Base-by-base conservation (phyloP, 2,888 invertebrate species). In the Hirtodrosophila alboralis region DNA sequence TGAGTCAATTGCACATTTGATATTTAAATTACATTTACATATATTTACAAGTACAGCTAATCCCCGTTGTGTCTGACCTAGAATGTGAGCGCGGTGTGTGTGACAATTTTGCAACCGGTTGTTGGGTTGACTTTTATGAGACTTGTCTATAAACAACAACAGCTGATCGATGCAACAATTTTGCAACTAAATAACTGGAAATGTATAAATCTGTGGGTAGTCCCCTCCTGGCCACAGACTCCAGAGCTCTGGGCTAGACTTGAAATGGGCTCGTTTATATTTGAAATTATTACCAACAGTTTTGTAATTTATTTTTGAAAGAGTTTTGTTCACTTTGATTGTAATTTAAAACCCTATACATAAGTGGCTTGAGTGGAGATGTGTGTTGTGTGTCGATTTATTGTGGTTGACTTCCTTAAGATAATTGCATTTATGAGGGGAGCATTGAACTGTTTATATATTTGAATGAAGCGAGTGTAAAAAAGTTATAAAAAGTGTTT, bases 131-230 rank as follows among this genome's bases (percentile, higher is more conserved):
- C 28, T 43, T 49, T 27, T 16, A 28, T 37, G 27, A 45, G 52
- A 26, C 45, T 37, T 52, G 73, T 14, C 45, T 30, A 27, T 52
- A 30, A 80, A 48, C 62, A 77, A 66, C 65, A 80, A 48, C 62
- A 77, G 70, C 65, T 75, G 75, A 81, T 76, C 45, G 28, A 28
- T 62, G 70, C 58, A 66, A 70, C 70, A 60, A 44, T 47, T 51
- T 53, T 23, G 30, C 31, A 27, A 41, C 31, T 51, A 62, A 47
- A 37, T 43, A n/a, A 8, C 0, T n/a, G n/a, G n/a, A n/a, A n/a
- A n/a, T n/a, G n/a, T n/a, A n/a, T n/a, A n/a, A n/a, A n/a, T n/a
- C n/a, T 47, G 13, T 37, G 7, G n/a, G 26, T 1, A 23, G 6
- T 8, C 23, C 2, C 5, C 23, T 23, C 7, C 6, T 7, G 61